Evolutionary conservation across 2,888 invertebrate species (phyloP).

Genomic region (Cerastoderma edule): DNA sequence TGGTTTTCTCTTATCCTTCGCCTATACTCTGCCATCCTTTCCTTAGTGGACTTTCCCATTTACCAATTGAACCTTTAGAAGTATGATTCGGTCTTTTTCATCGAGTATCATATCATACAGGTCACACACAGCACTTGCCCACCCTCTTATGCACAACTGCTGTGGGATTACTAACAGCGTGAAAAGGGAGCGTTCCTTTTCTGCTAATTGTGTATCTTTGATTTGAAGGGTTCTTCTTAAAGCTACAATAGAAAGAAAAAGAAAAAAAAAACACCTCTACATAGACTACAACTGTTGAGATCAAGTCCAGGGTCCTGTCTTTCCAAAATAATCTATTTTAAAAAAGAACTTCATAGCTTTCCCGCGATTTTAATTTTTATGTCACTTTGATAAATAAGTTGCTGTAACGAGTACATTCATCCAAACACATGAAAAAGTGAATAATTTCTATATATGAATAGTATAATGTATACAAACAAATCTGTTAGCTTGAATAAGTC

Average conservation of each 20-base stretch:
- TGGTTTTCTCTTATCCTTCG: conserved; percentile 19
- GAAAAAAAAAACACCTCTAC: background rate
- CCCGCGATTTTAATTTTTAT: background rate
- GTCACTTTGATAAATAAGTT: no score
- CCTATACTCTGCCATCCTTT: conserved; percentile 25
- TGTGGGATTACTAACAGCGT: conserved; percentile 17
- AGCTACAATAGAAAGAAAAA: background rate
- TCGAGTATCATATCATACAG: background rate
- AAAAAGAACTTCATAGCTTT: background rate
- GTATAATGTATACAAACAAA: background rate
- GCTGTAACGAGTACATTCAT: no score
- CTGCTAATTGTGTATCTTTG: background rate
- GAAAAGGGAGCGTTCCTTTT: conserved; percentile 4
- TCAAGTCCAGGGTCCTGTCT: background rate
- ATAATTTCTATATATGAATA: background rate
- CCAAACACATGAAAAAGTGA: background rate
- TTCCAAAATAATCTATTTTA: no score
- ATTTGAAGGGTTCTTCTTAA: background rate
- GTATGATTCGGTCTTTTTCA: conserved; percentile 23
- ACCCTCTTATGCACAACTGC: conserved; percentile 10
- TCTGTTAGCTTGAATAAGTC: background rate
- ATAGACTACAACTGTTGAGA: background rate
- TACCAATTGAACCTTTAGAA: conserved; percentile 4
- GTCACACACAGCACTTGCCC: conserved; percentile 27
- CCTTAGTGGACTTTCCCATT: no score